Conservation (phyloP, 2,113 vertebrate genomes). For the Labeo rohita region DNA sequence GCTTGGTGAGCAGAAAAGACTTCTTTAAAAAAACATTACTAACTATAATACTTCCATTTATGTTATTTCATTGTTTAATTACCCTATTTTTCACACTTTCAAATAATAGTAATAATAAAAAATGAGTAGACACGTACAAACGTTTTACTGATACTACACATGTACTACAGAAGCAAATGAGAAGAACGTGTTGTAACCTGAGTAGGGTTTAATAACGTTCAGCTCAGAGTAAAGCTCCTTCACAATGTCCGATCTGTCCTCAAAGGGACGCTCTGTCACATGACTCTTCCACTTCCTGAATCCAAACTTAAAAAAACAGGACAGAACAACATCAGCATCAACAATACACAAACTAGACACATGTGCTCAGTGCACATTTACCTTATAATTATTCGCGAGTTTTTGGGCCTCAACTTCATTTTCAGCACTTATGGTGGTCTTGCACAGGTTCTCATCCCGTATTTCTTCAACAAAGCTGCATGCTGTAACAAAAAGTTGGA, state of each 20-base stretch:
- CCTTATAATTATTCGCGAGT: slow-evolving; percentile 86
- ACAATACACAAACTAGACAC: neutral
- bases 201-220: slow-evolving; percentile 72
- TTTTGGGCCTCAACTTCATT: slow-evolving; percentile 85
- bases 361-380: slow-evolving; percentile 41
- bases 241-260: slow-evolving; percentile 83
- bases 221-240: slow-evolving; percentile 90
- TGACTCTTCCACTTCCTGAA: slow-evolving; percentile 95
- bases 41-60: neutral
- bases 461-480: slow-evolving; percentile 62
- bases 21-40: neutral
- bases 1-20: no score
- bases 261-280: slow-evolving; percentile 83
- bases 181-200: slow-evolving; percentile 65
- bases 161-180: neutral
- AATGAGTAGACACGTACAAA: neutral
- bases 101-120: neutral
- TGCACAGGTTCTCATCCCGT: slow-evolving; percentile 72
- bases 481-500: slow-evolving; percentile 27
- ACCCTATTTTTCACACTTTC: neutral
- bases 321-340: neutral
- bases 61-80: neutral
- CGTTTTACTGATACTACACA: neutral
- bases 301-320: slow-evolving; percentile 77
- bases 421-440: slow-evolving; percentile 79